These are phyloP conservation scores for Lacerta bilineata DNA, from an alignment of 2,797 vertebrate species.

Conservation along the genomic window DNA sequence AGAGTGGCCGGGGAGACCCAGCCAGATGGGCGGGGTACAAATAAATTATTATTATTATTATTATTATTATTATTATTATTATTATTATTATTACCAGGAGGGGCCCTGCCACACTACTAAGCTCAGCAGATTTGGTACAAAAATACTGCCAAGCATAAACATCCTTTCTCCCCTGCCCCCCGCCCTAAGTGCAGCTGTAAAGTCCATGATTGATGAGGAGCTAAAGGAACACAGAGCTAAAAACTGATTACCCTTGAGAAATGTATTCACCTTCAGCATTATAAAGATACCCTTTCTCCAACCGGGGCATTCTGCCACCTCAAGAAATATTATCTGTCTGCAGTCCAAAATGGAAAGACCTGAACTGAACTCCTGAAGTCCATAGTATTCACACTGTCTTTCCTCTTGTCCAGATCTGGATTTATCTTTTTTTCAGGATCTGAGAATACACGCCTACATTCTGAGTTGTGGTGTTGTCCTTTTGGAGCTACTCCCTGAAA, in stretches of 20 bases:
- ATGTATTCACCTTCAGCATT: conserved; percentile 7
- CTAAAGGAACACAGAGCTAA: conserved; percentile 20
- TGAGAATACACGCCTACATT: background rate
- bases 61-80: too few relatives aligned
- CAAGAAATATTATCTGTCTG: background rate
- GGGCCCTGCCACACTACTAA: background rate
- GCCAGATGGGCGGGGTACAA: too few relatives aligned
- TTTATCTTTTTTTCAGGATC: background rate
- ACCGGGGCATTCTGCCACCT: background rate
- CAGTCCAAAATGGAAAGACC: background rate
- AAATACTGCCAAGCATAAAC: background rate
- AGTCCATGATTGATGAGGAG: conserved; percentile 16
- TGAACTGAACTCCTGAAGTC: background rate
- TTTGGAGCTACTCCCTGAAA: background rate
- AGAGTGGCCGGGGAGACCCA: too few relatives aligned
- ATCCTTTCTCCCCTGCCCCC: too few relatives aligned
- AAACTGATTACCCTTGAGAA: conserved; percentile 15
- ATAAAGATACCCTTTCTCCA: background rate
- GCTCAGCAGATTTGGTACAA: background rate
- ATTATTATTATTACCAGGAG: too few relatives aligned
- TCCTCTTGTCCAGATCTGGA: background rate
- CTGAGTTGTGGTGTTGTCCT: background rate
- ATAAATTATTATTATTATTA: too few relatives aligned
- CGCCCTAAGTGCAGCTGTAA: background rate
- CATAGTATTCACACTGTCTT: background rate